These are phyloP conservation scores for Hipparchia semele DNA, from an alignment of 2,888 invertebrate genomes.

Conservation along the genomic window DNA sequence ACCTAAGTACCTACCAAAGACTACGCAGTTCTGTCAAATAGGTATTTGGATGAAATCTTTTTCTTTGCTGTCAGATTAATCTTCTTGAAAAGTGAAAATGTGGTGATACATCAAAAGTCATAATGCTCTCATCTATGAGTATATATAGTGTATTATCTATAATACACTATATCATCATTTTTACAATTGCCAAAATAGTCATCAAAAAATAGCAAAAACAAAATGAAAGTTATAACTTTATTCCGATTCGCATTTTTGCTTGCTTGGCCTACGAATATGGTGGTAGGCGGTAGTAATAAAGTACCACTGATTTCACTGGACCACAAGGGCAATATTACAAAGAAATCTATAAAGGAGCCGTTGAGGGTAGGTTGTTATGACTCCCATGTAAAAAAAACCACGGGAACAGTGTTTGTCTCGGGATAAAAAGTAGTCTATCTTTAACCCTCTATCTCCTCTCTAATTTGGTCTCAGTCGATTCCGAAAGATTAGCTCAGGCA, in stretches of 20 bases:
- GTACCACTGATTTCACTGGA: slow-evolving; percentile 30
- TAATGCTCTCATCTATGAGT: background rate
- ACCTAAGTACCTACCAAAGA: too few species aligned
- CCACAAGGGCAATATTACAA: slow-evolving; percentile 15
- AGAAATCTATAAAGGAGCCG: slow-evolving; percentile 25
- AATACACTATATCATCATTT: too few species aligned
- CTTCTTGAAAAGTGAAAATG: background rate
- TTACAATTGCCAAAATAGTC: background rate
- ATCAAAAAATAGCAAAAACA: slow-evolving; percentile 6
- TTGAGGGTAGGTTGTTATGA: slow-evolving; percentile 26
- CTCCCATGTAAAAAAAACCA: background rate
- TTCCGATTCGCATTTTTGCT: slow-evolving; percentile 5
- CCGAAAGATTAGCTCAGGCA: too few species aligned
- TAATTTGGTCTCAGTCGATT: too few species aligned
- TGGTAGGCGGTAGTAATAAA: slow-evolving; percentile 8
- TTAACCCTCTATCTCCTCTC: too few species aligned
- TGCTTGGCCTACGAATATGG: background rate
- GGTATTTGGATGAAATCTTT: background rate
- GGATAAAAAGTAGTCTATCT: too few species aligned
- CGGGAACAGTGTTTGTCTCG: too few species aligned
- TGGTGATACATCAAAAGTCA: background rate
- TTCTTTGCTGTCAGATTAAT: background rate
- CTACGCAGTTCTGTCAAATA: too few species aligned
- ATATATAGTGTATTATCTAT: background rate
- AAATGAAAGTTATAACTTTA: slow-evolving; percentile 24